Base-by-base conservation (phyloP, 2,888 invertebrate genomes). In the Drosophila melanosoma region DNA sequence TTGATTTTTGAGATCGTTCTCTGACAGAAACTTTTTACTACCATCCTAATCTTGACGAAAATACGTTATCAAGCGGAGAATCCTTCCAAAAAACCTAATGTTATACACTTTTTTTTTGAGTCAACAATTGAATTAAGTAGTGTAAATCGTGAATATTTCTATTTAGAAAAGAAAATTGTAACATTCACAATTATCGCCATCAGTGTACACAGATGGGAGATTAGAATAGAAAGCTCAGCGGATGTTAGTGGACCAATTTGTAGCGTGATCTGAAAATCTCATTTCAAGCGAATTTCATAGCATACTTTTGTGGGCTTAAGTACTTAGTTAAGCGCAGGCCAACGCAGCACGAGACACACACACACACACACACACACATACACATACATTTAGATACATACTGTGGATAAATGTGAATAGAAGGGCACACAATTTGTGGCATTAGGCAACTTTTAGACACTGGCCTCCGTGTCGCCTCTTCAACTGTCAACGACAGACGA, bases 281-380 rank as follows among this genome's bases (percentile, higher is more conserved):
- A 87, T 89, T 84, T 87, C 65, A 68, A 76, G 73, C 84, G 81
- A 86, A 89, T 89, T 84, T 84, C 84, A 84, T 86, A 60, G 84
- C 84, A 89, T 79, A 87, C 84, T 89, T 85, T 83, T 87, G 79
- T 69, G 88, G 77, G 90, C 87, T 85, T 85, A 85, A 85, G 90
- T 80, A 87, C 82, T 87, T 76, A 87, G 77, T 84, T 84, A 82
- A 79, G 87, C 87, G 51, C 58, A 68, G 64, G 45, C 76, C 64
- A 68, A 66, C 60, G 51, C 66, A 62, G 59, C 40, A 23, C 33
- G 26, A 49, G 20, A 69, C 49, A 54, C 62, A 52, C 48, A 48
- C 36, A 64, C 56, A 51, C 66, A 53, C 51, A 20, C 63, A 33
- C 15, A 38, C 23, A 26, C 26, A 26, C 26, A 26, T 23, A 11